These are phyloP conservation scores for Lanius collurio DNA, from an alignment of 2,113 vertebrate genomes.

Conservation along the genomic window DNA sequence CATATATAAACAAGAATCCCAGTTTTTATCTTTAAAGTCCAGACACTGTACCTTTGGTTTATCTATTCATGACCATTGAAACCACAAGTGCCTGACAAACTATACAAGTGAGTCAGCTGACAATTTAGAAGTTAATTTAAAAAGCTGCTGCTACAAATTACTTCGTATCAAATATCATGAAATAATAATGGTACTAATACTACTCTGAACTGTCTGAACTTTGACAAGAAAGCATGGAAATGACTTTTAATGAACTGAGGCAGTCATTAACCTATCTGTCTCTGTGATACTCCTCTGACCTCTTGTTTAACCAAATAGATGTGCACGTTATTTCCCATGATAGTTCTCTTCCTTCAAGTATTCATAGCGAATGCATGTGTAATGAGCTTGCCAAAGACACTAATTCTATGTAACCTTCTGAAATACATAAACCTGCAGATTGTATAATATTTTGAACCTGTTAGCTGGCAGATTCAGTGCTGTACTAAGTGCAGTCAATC, in stretches of 20 bases:
- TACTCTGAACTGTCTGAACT: background rate
- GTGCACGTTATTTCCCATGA: rapidly evolving
- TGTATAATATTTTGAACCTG: background rate
- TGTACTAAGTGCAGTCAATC: background rate
- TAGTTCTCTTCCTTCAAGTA: background rate
- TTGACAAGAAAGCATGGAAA: background rate
- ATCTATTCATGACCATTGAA: background rate
- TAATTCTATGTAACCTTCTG: background rate
- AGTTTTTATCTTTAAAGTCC: background rate
- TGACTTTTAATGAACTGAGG: background rate
- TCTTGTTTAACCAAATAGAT: background rate
- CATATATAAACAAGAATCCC: background rate
- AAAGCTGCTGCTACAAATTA: background rate
- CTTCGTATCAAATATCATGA: background rate
- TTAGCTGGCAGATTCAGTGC: background rate
- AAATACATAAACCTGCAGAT: background rate
- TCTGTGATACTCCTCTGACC: background rate
- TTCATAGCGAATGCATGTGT: background rate
- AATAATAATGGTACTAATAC: background rate
- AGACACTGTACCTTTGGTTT: background rate
- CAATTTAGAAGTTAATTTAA: background rate
- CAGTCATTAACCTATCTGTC: background rate
- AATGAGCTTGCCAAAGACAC: background rate
- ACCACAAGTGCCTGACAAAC: background rate
- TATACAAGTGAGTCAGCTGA: background rate